Base-by-base conservation (phyloP, 2,113 vertebrate genomes). In the Apus apus region DNA sequence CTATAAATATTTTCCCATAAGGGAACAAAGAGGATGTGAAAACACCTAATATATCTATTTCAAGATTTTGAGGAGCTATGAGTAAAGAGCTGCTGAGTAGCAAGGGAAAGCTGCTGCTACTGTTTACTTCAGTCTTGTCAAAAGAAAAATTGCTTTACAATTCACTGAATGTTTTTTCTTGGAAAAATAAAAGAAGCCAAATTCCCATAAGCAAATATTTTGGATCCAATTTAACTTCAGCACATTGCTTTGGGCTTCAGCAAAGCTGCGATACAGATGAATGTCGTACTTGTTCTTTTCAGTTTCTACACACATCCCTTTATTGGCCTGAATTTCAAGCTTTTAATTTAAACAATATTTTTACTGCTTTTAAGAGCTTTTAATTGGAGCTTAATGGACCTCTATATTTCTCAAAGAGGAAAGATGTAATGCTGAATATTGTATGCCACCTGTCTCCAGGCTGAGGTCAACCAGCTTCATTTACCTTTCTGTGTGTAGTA, bases 1-100 rank as follows among this genome's bases (percentile, higher is more conserved):
- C 85, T 51, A 7, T 89, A 96, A 97, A 97, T 96, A 94, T 97
- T 97, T 98, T 97, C 88, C 83, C 77, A 77, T 88, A 97, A 80
- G 56, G 87, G 95, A 97, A 96, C 79, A 97, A 96, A 97, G 89
- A 89, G 50, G 53, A 86, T 94, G 77, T 81, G 91, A 85, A 95
- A 96, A 92, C 60, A 95, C 57, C 87, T 94, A 97, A 96, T 85
- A 53, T 9, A 54, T 56, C 15, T 83, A 86, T 97, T 83, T 93
- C 93, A 96, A 94, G 95, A 91, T 85, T 94, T 81, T 87, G 76
- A 95, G 68, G 89, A 92, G 53, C 12, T 82, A 38, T 19, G 19
- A 82, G 77, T 64, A 91, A 95, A 85, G 8, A 68, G n/a, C 72
- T 80, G 29, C 57, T 85, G 45, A 60, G 25, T 12, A 73, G 50